phyloP scores from a whole-genome alignment of 2,888 invertebrate genomes.

The Liopterus haemorrhoidalis region DNA sequence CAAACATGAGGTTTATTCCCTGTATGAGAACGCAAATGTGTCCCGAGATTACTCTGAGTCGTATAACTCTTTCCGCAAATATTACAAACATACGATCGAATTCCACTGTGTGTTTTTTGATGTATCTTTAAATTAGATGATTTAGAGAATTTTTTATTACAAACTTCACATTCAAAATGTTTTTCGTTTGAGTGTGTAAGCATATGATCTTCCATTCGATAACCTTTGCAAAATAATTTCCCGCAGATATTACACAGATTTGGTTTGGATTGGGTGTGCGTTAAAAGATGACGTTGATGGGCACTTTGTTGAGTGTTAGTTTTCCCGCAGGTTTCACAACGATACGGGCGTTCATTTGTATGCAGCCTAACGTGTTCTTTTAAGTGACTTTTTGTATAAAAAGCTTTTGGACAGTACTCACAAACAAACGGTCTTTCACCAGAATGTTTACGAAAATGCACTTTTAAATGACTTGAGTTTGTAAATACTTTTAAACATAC shows the following conservation, averaged over 20 bases:
- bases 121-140: conserved; percentile 35
- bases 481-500: conserved; percentile 13
- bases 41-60: conserved; percentile 36
- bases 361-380: conserved; percentile 29
- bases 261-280: conserved; percentile 31
- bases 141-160: conserved; percentile 34
- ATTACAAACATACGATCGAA: conserved; percentile 34
- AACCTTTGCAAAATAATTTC: conserved; percentile 32
- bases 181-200: conserved; percentile 33
- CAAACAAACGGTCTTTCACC: conserved; percentile 23
- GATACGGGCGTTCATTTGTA: conserved; percentile 25
- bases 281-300: conserved; percentile 31
- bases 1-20: conserved; percentile 35
- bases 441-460: conserved; percentile 21
- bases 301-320: conserved; percentile 27
- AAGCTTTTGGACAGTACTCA: conserved; percentile 28
- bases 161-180: conserved; percentile 33
- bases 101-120: conserved; percentile 33
- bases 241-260: conserved; percentile 36
- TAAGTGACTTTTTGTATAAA: conserved; percentile 26
- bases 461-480: conserved; percentile 16
- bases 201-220: conserved; percentile 34
- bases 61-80: conserved; percentile 37
- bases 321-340: conserved; percentile 32
- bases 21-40: conserved; percentile 32